These are phyloP conservation scores for Prunella strophiata DNA, from an alignment of 2,797 vertebrate species.

Conservation along the genomic window DNA sequence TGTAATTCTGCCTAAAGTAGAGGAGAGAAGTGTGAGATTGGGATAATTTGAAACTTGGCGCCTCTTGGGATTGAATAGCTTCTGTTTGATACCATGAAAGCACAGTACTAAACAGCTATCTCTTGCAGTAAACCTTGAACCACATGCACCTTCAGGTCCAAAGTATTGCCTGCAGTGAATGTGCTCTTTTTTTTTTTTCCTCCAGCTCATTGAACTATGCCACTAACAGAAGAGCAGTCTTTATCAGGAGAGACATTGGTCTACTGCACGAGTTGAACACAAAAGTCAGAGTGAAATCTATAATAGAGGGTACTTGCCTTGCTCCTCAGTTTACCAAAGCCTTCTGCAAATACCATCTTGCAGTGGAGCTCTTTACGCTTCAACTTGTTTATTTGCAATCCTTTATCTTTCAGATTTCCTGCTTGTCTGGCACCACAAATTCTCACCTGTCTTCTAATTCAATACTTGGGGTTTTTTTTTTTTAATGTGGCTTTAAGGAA, in stretches of 20 bases:
- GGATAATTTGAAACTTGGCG: background rate
- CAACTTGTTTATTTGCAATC: background rate
- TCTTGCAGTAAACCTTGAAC: background rate
- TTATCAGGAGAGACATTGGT: background rate
- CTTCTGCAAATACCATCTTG: background rate
- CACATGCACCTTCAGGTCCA: background rate
- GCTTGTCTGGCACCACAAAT: background rate
- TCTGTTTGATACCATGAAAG: background rate
- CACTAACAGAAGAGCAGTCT: background rate
- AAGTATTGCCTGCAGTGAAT: background rate
- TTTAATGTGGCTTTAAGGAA: background rate
- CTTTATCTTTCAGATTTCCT: background rate
- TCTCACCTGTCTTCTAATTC: constrained; percentile 43
- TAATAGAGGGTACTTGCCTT: background rate
- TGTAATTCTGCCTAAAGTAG: background rate
- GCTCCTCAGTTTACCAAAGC: background rate
- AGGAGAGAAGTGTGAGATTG: background rate
- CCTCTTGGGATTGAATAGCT: background rate
- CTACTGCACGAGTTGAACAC: background rate
- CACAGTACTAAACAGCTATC: background rate
- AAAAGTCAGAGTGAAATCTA: background rate
- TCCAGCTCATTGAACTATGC: background rate
- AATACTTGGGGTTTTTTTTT: background rate
- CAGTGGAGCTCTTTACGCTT: background rate
- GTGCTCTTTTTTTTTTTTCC: background rate